Conservation (phyloP, 2,797 vertebrate genomes). For the Serranus cabrilla region DNA sequence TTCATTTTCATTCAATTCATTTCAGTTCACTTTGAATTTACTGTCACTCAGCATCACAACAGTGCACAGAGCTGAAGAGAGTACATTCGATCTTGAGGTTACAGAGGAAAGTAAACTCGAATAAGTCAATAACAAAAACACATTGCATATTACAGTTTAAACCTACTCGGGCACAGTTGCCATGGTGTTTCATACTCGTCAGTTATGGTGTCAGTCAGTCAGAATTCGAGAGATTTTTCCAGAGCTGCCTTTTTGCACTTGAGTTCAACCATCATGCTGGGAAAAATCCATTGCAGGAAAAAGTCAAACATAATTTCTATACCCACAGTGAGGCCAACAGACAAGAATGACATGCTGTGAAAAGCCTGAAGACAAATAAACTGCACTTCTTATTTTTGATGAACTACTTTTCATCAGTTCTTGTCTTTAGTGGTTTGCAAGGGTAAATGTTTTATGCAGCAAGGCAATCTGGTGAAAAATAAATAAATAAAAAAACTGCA, state of each 20-base stretch:
- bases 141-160: not conserved
- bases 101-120: not conserved
- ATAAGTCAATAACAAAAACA: not conserved
- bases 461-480: not conserved
- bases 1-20: constrained; percentile 44
- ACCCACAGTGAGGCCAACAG: not conserved
- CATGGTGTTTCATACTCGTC: not conserved
- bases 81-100: not conserved
- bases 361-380: not conserved
- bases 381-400: not conserved
- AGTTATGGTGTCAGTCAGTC: not conserved
- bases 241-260: not conserved
- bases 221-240: not conserved
- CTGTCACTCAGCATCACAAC: not conserved
- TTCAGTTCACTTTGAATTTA: constrained; percentile 26
- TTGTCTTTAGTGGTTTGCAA: not conserved
- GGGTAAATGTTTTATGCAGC: not conserved
- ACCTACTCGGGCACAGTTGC: not conserved
- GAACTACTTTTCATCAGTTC: not conserved
- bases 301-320: not conserved
- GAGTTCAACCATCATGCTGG: not conserved
- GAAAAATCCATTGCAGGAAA: not conserved
- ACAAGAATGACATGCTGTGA: not conserved
- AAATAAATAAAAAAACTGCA: not conserved
- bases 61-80: not conserved